These are phyloP conservation scores for Polydrusus tereticollis DNA, from an alignment of 2,888 invertebrate genomes.

Conservation along the genomic window DNA sequence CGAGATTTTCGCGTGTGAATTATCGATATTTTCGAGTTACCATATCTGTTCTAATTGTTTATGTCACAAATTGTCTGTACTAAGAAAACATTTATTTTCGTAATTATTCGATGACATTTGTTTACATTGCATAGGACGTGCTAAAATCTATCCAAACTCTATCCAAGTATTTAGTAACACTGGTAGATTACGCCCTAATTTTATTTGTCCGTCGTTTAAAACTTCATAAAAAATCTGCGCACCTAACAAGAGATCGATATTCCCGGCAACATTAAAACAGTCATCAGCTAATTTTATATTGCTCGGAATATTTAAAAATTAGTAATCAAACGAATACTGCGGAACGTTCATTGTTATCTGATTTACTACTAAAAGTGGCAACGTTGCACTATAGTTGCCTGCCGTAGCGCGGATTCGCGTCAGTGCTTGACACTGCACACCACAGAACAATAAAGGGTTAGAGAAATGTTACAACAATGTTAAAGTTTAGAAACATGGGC, in stretches of 20 bases:
- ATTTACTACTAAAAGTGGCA: neutral
- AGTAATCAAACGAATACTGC: no score
- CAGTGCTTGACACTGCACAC: no score
- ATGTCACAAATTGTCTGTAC: neutral
- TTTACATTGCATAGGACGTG: neutral
- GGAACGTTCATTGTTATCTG: no score
- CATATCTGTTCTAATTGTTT: conserved; percentile 20
- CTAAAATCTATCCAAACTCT: conserved; percentile 13
- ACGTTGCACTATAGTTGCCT: neutral
- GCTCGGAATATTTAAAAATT: no score
- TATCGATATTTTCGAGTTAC: conserved; percentile 17
- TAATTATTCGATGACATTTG: no score
- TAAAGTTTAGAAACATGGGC: no score
- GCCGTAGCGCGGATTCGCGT: neutral
- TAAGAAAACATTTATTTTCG: no score
- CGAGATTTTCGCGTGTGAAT: conserved; percentile 5
- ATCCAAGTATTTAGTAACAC: neutral
- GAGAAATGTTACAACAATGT: no score
- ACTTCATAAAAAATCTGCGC: neutral
- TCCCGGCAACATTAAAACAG: neutral
- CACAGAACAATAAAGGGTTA: no score
- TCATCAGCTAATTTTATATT: conserved; percentile 21
- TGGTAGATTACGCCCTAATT: neutral
- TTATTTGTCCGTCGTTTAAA: neutral
- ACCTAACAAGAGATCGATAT: conserved; percentile 26